Conservation (phyloP, 1,140 invertebrate genomes). For the Scaptomyza pallida region DNA sequence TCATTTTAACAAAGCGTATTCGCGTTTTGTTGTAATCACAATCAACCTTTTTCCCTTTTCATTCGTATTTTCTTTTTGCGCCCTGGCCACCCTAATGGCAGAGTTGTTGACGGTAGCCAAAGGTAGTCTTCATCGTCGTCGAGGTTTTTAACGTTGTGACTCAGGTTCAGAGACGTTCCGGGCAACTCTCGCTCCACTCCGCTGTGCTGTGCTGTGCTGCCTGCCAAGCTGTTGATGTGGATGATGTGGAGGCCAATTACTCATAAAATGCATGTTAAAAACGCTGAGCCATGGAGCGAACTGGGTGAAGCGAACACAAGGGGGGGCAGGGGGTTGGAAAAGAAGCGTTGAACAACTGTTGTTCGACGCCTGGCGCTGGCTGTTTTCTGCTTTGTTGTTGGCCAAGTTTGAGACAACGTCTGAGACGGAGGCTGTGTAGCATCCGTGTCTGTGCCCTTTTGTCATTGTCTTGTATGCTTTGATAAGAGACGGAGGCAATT, state of each 20-base stretch:
- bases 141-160: conserved; percentile 42
- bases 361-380: conserved; percentile 58
- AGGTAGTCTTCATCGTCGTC: conserved; percentile 40
- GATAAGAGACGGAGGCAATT: conserved; percentile 74
- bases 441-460: conserved; percentile 72
- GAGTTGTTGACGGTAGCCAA: conserved; percentile 63
- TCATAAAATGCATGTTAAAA: conserved; percentile 83
- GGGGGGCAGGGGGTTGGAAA: background rate
- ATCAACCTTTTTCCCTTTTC: conserved; percentile 9
- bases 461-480: conserved; percentile 78
- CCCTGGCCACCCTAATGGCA: conserved; percentile 73
- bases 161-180: conserved; percentile 39
- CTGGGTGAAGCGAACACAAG: background rate
- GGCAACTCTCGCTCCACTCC: conserved; percentile 7
- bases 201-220: conserved; percentile 9
- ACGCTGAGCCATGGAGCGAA: conserved; percentile 45
- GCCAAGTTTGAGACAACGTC: conserved; percentile 15
- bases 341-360: conserved; percentile 69
- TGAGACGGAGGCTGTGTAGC: conserved; percentile 7
- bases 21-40: background rate
- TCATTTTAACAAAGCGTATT: conserved; percentile 39
- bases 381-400: conserved; percentile 27
- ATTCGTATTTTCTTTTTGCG: conserved; percentile 19
- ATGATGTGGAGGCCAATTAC: conserved; percentile 79
- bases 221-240: conserved; percentile 51